Base-by-base conservation (phyloP, 23 tunicate species). In the Ciona savignyi region DNA sequence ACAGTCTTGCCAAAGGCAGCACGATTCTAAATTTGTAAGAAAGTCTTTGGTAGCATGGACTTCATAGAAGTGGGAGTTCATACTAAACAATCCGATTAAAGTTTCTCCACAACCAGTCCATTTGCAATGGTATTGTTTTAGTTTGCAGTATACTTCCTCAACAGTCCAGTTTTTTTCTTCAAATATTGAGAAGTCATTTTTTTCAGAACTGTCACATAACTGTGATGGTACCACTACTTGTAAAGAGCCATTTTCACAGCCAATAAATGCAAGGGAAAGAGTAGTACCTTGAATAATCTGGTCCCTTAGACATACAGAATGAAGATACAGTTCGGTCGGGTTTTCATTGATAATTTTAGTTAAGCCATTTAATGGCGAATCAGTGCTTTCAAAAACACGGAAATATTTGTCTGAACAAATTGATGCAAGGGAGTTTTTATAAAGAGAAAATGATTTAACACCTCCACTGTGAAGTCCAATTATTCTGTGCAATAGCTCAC, bases 1-100 rank as follows among this genome's bases (percentile, higher is more conserved):
- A 65, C 90, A 84, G 67, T 72, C 65, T 1, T 72, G 82, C 90
- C 90, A 84, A 67, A 63, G 49, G 60, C 90, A 84, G 27, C 90
- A 84, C 19, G 74, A 72, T 22, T 78, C 70, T 19, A 84, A 64
- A 34, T 51, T 29, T n/a, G 72, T 74, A 28, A 65, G 72, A 42
- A 69, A 71, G 32, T 65, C 67, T 56, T 76, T 48, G 48, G 88
- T 68, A 23, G 78, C 83, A 65, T 84, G 90, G 29, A 84, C 71
- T 48, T 66, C 60, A 25, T 33, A 21, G 34, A 84, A 70, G 69
- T 84, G 90, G 19, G 70, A 51, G 62, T 63, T 81, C 32, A 84
- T 0, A 23, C 29, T 66, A 0, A 79, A 69, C 29, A 84, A 77
- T 23, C 90, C 90, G 23, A 77, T 21, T 15, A 42, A 42, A 42